Evolutionary conservation across 2,888 invertebrate species (phyloP).

Genomic region (Melikaiella ostensackeni): DNA sequence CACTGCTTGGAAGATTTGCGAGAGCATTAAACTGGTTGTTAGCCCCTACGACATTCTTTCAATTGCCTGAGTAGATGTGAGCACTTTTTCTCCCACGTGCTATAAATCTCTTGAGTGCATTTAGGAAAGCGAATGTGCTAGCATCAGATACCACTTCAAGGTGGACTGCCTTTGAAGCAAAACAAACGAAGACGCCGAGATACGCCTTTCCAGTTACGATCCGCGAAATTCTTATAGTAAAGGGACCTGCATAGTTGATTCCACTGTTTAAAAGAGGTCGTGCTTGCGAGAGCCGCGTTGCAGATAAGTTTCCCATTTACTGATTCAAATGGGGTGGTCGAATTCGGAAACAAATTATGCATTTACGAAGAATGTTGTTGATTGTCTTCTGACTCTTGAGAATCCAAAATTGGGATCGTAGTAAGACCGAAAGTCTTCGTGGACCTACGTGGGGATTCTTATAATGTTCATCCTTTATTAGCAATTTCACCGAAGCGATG

Average conservation of each 20-base stretch:
- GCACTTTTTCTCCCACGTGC: constrained; percentile 28
- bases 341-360: constrained; percentile 44
- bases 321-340: constrained; percentile 15
- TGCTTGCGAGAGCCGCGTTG: constrained; percentile 49
- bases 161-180: constrained; percentile 39
- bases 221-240: neutral
- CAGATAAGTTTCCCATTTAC: constrained; percentile 49
- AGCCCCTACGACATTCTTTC: constrained; percentile 41
- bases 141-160: constrained; percentile 27
- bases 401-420: neutral
- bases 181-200: constrained; percentile 32
- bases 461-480: neutral
- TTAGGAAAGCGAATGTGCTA: neutral
- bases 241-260: constrained; percentile 45
- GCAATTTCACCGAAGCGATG: neutral
- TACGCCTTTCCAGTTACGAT: constrained; percentile 27
- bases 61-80: constrained; percentile 40
- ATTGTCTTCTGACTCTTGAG: neutral
- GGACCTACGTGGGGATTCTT: no score
- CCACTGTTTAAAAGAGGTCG: constrained; percentile 52
- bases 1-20: neutral
- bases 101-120: neutral
- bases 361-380: constrained; percentile 37
- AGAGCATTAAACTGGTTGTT: neutral
- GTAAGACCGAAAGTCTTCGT: neutral